Percentiles rank a stretch among this genome's conserved stretches.
phyloP scores from a whole-genome alignment of 2,797 vertebrate species.

The Rhinogobio ventralis region DNA sequence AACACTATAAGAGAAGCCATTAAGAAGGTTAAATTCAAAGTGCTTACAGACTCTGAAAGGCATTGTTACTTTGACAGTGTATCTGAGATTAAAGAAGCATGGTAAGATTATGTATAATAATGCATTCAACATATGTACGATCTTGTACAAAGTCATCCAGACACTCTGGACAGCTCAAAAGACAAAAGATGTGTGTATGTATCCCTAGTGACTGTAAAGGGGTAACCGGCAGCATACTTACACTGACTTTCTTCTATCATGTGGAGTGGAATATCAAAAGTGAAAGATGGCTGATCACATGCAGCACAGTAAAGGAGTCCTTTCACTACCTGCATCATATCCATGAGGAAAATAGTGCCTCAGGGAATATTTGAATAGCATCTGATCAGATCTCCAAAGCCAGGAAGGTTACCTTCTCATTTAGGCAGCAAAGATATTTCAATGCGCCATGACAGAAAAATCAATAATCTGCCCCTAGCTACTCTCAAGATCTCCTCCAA shows the following conservation, averaged over 20 bases:
- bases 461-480: slow-evolving; percentile 34
- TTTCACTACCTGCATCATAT: slow-evolving; percentile 4
- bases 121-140: slow-evolving; percentile 19
- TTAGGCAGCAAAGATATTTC: slow-evolving; percentile 31
- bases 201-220: slow-evolving; percentile 16
- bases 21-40: slow-evolving; percentile 23
- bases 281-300: slow-evolving; percentile 16
- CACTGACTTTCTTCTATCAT: slow-evolving; percentile 11
- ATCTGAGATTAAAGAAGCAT: slow-evolving; percentile 4
- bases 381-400: slow-evolving; percentile 5
- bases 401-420: slow-evolving; percentile 35
- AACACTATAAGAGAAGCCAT: neutral
- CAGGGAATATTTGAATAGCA: slow-evolving; percentile 21
- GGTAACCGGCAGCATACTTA: neutral
- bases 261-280: slow-evolving; percentile 14
- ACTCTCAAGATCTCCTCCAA: slow-evolving; percentile 20
- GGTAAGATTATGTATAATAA: neutral
- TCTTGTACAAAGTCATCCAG: slow-evolving; percentile 26
- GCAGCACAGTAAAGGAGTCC: neutral
- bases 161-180: slow-evolving; percentile 17
- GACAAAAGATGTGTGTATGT: neutral
- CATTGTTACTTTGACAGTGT: slow-evolving; percentile 1
- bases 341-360: slow-evolving; percentile 20
- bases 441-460: slow-evolving; percentile 36
- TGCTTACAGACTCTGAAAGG: slow-evolving; percentile 22